Evolutionary conservation across 2,113 vertebrate genomes (phyloP), one percentile per base, ranked within the genome.

Genomic region (Orientallactaga bullata): DNA sequence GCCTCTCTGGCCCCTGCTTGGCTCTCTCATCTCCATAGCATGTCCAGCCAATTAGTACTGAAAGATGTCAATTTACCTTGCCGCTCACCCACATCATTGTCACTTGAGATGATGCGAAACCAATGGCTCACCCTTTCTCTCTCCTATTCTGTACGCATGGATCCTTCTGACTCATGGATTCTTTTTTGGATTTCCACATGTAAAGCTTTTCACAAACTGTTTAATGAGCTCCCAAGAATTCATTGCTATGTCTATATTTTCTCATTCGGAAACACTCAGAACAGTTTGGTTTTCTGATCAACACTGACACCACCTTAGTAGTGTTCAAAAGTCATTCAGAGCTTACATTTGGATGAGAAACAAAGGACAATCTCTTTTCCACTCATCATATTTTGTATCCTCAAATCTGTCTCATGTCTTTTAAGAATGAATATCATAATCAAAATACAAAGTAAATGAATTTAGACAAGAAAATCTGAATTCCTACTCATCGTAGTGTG

Each of bases 321-420:
- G 13, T 84, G 13, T 71, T 21, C 39, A 16, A 82, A 35, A 21
- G 42, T 24, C 61, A 3, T 85, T 94, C 69, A 7, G 0, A 66
- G 1, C 2, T 69, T 71, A 30, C 71, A 78, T 18, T 94, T 84
- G 60, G 39, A 47, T 63, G 85, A 90, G 15, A 82, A 93, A 80
- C 20, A 12, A 80, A 42, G 18, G 1, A 7, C 35, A 60, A 28
- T 78, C 3, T 16, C 11, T 37, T 83, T 77, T 71, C 28, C 37
- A 63, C 3, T n/a, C 10, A 51, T 88, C 68, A 30, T 26, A 61
- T 79, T 74, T 26, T 1, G 21, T 95, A 11, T 30, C 11, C 23
- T 80, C 42, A 89, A 77, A 81, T 87, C 69, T 89, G 30, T 73
- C 55, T 83, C 66, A n/a, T 58, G 89, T 81, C 58, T 76, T 72